Base-by-base conservation (phyloP, 92 coral and sea anemone genomes). In the Nematostella vectensis region DNA sequence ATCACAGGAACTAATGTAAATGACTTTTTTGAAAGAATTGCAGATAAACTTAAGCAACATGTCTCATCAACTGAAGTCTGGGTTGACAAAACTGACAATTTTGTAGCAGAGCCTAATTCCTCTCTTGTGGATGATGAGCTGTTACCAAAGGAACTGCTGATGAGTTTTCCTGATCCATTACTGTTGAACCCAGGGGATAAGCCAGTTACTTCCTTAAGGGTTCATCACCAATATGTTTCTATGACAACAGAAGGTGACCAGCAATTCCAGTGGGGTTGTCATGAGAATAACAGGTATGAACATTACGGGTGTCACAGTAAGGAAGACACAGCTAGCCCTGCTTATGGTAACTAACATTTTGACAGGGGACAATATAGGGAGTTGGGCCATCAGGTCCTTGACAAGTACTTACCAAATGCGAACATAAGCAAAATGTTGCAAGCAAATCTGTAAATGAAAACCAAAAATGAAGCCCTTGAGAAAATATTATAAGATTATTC, bases 91-190 rank as follows among this genome's bases (percentile, higher is more conserved):
- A 8, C 9, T 6, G 4, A 26, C 18, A 62, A 44, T 25, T n/a
- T 28, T 20, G 27, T 20, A 4, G 67, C 29, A 24, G 61, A 43
- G 17, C 20, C 39, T 11, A 27, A 15, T 25, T 36, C 20, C 29
- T 4, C 26, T 16, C 15, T 13, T 26, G 11, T 61, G 13, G 30
- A 61, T 27, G 75, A 67, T 39, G 50, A 17, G 25, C 25, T 60
- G 29, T 28, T 61, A 29, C 53, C 47, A 4, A 31, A 31, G 4
- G 75, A 45, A 15, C 51, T 65, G 2, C 51, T 58, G 30, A 38
- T 60, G 31, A 53, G 58, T 25, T 75, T 58, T 21, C 75, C 75
- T 13, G 81, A 75, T 68, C 81, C 81, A 16, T 29, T 75, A 12
- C 58, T 53, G 10, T 30, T 75, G 13, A 55, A 75, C 33, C 53